Conservation (phyloP, 1,140 invertebrate genomes). For the Leptestheria dahalacensis region DNA sequence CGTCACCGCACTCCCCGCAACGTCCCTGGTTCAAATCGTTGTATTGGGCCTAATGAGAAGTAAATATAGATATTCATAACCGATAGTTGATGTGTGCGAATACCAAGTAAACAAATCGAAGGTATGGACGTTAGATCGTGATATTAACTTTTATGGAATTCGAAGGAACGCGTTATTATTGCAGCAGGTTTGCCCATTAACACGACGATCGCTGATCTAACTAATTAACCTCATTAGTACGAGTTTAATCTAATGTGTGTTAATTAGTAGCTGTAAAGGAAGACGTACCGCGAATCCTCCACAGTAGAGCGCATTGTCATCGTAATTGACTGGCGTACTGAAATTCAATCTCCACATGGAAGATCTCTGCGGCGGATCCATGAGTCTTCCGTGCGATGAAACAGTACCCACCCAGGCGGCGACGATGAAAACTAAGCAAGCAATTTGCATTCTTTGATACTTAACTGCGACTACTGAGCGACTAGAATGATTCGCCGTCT, state of each 20-base stretch:
- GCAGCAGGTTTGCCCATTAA: no score
- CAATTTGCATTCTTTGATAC: background rate
- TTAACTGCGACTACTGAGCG: background rate
- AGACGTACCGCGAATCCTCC: slow-evolving; percentile 19
- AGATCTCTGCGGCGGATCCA: slow-evolving; percentile 22
- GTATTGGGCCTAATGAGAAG: slow-evolving; percentile 1
- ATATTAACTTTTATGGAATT: no score
- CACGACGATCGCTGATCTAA: no score
- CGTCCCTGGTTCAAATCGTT: slow-evolving; percentile 30
- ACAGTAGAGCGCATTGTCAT: slow-evolving; percentile 21
- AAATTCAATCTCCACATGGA: slow-evolving; percentile 22
- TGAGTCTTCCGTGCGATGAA: slow-evolving; percentile 20
- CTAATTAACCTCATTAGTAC: no score
- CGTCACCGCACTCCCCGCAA: slow-evolving; percentile 43
- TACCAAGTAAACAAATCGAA: no score
- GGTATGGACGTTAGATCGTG: no score
- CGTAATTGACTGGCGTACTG: slow-evolving; percentile 17
- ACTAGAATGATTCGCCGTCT: no score
- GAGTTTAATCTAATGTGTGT: no score
- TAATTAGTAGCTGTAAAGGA: background rate
- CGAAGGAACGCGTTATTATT: no score
- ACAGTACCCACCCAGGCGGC: background rate
- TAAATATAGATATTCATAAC: no score
- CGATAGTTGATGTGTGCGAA: no score
- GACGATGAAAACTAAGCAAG: background rate